Conservation (phyloP, 2,113 vertebrate genomes). For the Tyto alba region DNA sequence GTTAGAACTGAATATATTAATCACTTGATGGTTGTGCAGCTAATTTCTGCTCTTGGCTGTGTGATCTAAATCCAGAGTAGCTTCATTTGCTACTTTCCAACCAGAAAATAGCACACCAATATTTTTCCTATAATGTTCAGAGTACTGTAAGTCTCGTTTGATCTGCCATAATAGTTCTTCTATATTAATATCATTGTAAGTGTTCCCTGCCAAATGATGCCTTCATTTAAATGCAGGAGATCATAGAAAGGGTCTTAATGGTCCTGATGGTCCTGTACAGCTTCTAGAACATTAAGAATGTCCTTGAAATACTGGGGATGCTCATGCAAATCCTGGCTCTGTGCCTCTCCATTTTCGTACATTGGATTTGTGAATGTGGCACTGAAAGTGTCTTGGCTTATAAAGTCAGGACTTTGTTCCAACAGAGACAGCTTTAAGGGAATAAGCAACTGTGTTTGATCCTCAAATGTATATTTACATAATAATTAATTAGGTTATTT, state of each 20-base stretch:
- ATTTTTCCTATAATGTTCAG: not conserved
- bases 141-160: not conserved
- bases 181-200: not conserved
- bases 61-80: not conserved
- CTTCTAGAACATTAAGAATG: not conserved
- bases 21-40: not conserved
- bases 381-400: not conserved
- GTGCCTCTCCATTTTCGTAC: not conserved
- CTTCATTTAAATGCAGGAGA: not conserved
- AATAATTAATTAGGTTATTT: not conserved
- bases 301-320: not conserved
- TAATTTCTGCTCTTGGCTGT: not conserved
- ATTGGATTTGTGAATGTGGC: not conserved
- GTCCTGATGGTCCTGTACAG: not conserved
- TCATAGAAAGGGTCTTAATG: not conserved
- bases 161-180: not conserved
- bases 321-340: not conserved
- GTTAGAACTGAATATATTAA: constrained; percentile 18
- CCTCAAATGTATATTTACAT: not conserved
- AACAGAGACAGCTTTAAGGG: not conserved
- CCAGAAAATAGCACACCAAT: not conserved
- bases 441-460: not conserved
- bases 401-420: not conserved
- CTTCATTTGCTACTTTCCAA: not conserved
- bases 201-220: not conserved